A percentile compares a stretch with the other conserved stretches of the same genome.
phyloP scores from a whole-genome alignment of 1,140 invertebrate genomes.

The Saccostrea cuccullata region DNA sequence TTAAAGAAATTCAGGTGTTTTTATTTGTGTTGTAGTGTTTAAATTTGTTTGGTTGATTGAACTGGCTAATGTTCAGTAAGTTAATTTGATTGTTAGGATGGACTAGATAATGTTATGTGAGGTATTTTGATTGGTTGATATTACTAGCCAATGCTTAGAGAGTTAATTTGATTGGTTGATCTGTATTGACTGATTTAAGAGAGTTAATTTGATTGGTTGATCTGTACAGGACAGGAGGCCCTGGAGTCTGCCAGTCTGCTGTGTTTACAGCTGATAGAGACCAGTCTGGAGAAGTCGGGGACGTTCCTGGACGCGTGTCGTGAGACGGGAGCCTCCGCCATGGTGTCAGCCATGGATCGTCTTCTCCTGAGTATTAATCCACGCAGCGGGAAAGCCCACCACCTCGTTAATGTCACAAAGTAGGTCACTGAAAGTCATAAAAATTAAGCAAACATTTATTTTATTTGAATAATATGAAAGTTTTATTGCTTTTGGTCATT shows the following conservation, averaged over 20 bases:
- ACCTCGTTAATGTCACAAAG: conserved; percentile 86
- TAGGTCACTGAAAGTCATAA: not conserved
- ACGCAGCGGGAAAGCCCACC: conserved; percentile 86
- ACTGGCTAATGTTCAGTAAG: too few relatives aligned
- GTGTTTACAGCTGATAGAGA: conserved; percentile 85
- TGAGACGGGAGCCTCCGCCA: conserved; percentile 77
- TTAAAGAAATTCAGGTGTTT: too few relatives aligned
- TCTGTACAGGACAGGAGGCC: conserved; percentile 80
- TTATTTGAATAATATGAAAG: not conserved
- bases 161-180: too few relatives aligned
- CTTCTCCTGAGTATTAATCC: conserved; percentile 90
- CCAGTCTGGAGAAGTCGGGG: conserved; percentile 82
- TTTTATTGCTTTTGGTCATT: not conserved
- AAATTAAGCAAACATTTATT: not conserved
- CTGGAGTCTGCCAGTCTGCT: conserved; percentile 85
- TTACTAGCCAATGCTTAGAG: too few relatives aligned
- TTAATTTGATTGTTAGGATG: too few relatives aligned
- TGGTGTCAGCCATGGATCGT: conserved; percentile 87
- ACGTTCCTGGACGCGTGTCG: conserved; percentile 83
- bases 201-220: not conserved
- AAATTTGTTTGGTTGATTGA: too few relatives aligned
- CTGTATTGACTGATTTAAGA: too few relatives aligned
- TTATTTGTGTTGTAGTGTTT: too few relatives aligned
- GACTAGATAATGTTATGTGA: too few relatives aligned
- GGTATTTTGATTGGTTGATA: too few relatives aligned